A percentile compares a stretch with the other conserved stretches of the same genome.
Conservation (phyloP, 2,797 vertebrate genomes). For the Lacerta bilineata region DNA sequence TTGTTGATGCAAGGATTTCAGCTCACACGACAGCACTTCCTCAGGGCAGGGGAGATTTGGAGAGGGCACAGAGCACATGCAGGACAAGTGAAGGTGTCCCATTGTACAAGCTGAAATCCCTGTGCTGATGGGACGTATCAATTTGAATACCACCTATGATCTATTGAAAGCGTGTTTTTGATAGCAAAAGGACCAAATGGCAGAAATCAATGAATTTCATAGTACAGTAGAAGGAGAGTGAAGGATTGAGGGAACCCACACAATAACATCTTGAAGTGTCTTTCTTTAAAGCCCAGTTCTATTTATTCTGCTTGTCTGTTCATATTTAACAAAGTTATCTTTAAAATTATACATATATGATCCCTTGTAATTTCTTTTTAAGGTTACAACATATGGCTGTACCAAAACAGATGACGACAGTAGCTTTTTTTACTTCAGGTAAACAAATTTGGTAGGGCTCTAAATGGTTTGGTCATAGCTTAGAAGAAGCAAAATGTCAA, state of each 20-base stretch:
- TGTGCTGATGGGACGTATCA: neutral
- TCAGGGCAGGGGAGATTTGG: no score
- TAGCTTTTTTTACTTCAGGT: slow-evolving; percentile 92
- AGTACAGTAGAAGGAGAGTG: neutral
- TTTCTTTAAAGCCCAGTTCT: neutral
- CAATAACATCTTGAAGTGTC: neutral
- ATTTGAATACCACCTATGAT: neutral
- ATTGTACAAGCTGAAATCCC: no score
- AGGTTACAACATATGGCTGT: slow-evolving; percentile 86
- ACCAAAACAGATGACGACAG: slow-evolving; percentile 87
- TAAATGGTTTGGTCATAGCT: neutral
- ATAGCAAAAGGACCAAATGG: neutral
- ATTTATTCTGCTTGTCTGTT: slow-evolving; percentile 2
- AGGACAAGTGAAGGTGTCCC: no score
- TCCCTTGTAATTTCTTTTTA: slow-evolving; percentile 49
- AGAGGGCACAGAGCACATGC: no score
- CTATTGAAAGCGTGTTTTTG: neutral
- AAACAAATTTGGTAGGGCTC: slow-evolving; percentile 45
- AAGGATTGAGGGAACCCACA: neutral
- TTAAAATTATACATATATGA: slow-evolving; percentile 1
- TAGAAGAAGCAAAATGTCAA: neutral
- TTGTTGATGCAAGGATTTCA: no score
- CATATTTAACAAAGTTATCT: neutral
- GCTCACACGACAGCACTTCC: no score
- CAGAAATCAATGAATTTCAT: neutral